phyloP scores from a whole-genome alignment of 2,797 vertebrate genomes.

The Sebastes nivosus region DNA sequence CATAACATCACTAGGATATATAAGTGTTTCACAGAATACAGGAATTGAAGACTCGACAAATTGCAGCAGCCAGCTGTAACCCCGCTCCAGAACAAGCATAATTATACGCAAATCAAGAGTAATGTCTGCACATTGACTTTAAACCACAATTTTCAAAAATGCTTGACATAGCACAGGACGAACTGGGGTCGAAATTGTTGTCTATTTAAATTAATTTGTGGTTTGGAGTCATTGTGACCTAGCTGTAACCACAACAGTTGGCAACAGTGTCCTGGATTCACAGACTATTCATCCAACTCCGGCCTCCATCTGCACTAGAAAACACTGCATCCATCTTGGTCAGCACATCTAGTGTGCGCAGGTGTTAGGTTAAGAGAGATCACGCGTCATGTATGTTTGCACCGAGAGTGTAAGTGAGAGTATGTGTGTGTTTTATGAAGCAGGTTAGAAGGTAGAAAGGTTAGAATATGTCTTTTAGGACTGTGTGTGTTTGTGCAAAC shows the following conservation, averaged over 20 bases:
- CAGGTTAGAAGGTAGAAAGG: constrained; percentile 1
- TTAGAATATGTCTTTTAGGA: neutral
- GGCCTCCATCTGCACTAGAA: neutral
- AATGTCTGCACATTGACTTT: neutral
- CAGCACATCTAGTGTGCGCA: neutral
- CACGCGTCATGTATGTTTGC: neutral
- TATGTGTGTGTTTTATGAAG: neutral
- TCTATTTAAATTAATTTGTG: neutral
- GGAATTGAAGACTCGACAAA: neutral
- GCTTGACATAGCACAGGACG: neutral
- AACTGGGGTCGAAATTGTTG: neutral
- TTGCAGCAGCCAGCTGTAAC: neutral
- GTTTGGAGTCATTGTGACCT: neutral
- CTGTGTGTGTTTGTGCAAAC: neutral
- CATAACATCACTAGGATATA: neutral
- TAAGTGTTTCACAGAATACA: neutral
- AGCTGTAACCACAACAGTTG: neutral
- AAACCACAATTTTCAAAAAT: neutral
- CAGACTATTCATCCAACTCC: constrained; percentile 14
- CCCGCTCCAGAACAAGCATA: neutral
- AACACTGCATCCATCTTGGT: constrained; percentile 16
- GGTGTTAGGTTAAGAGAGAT: neutral
- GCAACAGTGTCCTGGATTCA: constrained; percentile 46
- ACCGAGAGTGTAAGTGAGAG: neutral
- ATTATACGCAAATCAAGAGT: neutral